Conservation (phyloP, 2,888 invertebrate species). For the Drosophila dives region DNA sequence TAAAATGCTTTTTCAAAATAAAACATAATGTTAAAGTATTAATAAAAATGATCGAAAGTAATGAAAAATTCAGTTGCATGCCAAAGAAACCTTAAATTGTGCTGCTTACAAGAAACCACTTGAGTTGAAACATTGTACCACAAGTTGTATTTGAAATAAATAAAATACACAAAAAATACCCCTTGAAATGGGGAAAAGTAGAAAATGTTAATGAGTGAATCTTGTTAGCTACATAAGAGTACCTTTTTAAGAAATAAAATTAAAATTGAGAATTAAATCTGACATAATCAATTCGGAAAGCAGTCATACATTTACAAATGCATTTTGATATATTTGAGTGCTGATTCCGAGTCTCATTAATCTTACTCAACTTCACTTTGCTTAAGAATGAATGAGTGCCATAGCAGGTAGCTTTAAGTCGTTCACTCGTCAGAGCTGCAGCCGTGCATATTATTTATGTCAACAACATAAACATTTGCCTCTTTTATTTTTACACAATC, state of each 20-base stretch:
- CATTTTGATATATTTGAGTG: not conserved
- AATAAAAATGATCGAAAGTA: not conserved
- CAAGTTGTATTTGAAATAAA: not conserved
- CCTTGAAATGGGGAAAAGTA: not conserved
- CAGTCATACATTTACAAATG: not conserved
- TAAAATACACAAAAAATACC: not conserved
- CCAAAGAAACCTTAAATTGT: not conserved
- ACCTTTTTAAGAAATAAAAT: not conserved
- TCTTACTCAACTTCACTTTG: not conserved
- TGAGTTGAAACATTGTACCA: not conserved
- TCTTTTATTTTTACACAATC: constrained; percentile 17
- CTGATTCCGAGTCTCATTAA: not conserved
- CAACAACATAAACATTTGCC: constrained; percentile 28
- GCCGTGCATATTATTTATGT: constrained; percentile 42
- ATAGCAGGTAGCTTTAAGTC: constrained; percentile 21
- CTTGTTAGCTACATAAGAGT: not conserved
- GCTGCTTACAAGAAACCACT: not conserved
- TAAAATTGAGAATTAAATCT: not conserved
- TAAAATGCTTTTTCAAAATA: not conserved
- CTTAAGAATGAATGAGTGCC: not conserved
- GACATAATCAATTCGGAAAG: not conserved
- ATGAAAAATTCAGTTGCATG: not conserved
- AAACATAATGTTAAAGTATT: not conserved
- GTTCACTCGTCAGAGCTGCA: not conserved
- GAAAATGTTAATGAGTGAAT: not conserved